These are phyloP conservation scores for Pollenia angustigena DNA, from an alignment of 2,888 invertebrate genomes.

Conservation along the genomic window DNA sequence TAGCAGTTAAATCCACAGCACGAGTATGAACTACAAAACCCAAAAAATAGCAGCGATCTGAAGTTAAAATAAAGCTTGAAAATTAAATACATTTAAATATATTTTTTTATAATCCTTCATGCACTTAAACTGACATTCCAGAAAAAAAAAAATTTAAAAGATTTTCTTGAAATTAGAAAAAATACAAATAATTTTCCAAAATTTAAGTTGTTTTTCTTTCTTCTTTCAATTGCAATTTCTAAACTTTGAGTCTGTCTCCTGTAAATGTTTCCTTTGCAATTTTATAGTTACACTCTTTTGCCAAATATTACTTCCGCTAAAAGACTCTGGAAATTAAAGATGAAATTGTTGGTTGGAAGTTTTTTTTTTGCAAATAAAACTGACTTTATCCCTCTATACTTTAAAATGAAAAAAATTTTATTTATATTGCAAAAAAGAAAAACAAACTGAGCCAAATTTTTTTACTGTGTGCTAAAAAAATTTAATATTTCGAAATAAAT, in stretches of 20 bases:
- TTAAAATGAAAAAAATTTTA: slow-evolving; percentile 12
- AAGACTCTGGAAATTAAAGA: slow-evolving; percentile 52
- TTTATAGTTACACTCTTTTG: slow-evolving; percentile 52
- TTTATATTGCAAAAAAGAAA: neutral
- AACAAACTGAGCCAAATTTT: too few species aligned
- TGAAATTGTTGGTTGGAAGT: slow-evolving; percentile 22
- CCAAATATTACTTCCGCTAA: slow-evolving; percentile 63
- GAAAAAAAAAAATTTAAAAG: slow-evolving; percentile 23
- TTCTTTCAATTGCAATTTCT: slow-evolving; percentile 27
- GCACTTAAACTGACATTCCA: slow-evolving; percentile 13
- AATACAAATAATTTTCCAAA: slow-evolving; percentile 9
- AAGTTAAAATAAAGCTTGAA: slow-evolving; percentile 46
- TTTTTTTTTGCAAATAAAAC: slow-evolving; percentile 9
- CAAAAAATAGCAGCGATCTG: slow-evolving; percentile 31
- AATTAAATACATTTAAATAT: neutral
- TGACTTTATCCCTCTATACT: neutral
- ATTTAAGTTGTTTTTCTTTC: slow-evolving; percentile 1
- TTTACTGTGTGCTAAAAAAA: too few species aligned
- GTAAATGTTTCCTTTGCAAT: slow-evolving; percentile 34
- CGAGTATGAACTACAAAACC: slow-evolving; percentile 1
- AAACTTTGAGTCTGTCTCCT: slow-evolving; percentile 37
- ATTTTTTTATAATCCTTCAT: slow-evolving; percentile 10
- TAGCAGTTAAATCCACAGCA: slow-evolving; percentile 16
- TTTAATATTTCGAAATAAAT: too few species aligned
- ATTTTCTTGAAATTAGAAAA: slow-evolving; percentile 44